A percentile compares a stretch with the other conserved stretches of the same genome.
phyloP scores from a whole-genome alignment of 2,797 vertebrate genomes.

The Balearica regulorum region DNA sequence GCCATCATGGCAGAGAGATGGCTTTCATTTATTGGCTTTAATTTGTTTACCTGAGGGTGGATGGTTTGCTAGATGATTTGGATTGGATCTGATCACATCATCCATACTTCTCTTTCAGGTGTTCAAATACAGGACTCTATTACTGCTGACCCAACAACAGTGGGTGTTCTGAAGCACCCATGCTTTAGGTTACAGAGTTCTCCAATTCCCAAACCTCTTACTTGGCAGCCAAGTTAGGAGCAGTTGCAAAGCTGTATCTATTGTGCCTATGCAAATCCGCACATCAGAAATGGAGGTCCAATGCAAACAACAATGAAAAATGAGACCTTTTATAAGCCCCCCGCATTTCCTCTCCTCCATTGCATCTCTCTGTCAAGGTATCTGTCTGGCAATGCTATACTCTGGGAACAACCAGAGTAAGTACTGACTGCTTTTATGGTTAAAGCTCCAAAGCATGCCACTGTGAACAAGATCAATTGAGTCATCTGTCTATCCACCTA shows the following conservation, averaged over 20 bases:
- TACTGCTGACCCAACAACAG: background rate
- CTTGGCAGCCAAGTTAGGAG: background rate
- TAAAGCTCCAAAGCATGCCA: background rate
- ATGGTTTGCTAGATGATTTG: background rate
- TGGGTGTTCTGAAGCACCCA: background rate
- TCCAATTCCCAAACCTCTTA: background rate
- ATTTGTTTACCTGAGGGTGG: slow-evolving; percentile 9
- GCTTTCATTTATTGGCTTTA: slow-evolving; percentile 13
- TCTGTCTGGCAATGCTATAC: background rate
- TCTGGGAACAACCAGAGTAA: background rate
- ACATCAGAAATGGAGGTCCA: background rate
- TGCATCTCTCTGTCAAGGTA: background rate
- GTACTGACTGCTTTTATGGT: background rate
- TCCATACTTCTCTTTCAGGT: background rate
- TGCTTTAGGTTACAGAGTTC: background rate
- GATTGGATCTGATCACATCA: background rate
- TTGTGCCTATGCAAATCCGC: background rate
- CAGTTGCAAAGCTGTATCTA: background rate
- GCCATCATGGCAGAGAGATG: background rate
- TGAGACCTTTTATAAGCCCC: background rate
- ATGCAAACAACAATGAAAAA: background rate
- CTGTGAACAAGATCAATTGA: background rate
- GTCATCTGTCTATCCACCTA: background rate
- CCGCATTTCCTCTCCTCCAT: background rate
- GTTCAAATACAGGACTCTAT: background rate